Percentiles rank a stretch among this genome's conserved stretches.
These are phyloP conservation scores for Habroteleia sp. DNA, from an alignment of 2,888 invertebrate species.

Conservation along the genomic window DNA sequence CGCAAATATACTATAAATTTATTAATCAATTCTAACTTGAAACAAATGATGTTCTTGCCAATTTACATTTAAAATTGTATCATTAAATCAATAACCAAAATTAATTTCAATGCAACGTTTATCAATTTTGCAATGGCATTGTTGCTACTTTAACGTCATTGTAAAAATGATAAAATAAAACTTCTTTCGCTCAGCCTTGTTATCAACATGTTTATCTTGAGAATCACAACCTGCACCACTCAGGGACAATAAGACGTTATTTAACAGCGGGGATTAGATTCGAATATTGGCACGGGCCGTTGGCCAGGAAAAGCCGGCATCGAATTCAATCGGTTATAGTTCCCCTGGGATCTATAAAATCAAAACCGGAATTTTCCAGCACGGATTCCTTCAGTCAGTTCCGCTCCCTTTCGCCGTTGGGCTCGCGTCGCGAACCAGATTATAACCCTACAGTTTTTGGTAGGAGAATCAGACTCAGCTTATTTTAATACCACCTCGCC, in stretches of 20 bases:
- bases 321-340: conserved; percentile 55
- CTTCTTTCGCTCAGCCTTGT: conserved; percentile 8
- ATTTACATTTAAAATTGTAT: too few relatives aligned
- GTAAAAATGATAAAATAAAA: too few relatives aligned
- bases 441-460: conserved; percentile 65
- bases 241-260: conserved; percentile 32
- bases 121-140: too few relatives aligned
- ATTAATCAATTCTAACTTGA: too few relatives aligned
- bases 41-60: too few relatives aligned
- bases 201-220: conserved; percentile 22
- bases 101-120: too few relatives aligned
- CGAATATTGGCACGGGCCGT: conserved; percentile 42
- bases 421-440: conserved; percentile 41
- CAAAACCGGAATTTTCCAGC: conserved; percentile 52
- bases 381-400: background rate
- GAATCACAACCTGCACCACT: conserved; percentile 43
- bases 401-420: background rate
- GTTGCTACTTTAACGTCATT: too few relatives aligned
- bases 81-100: too few relatives aligned
- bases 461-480: conserved; percentile 68
- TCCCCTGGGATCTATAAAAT: conserved; percentile 63
- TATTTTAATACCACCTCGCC: conserved; percentile 67
- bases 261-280: conserved; percentile 42
- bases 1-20: too few relatives aligned
- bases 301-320: conserved; percentile 45